These are phyloP conservation scores for Muntiacus muntjak DNA, from an alignment of 2,113 vertebrate species.

Conservation along the genomic window DNA sequence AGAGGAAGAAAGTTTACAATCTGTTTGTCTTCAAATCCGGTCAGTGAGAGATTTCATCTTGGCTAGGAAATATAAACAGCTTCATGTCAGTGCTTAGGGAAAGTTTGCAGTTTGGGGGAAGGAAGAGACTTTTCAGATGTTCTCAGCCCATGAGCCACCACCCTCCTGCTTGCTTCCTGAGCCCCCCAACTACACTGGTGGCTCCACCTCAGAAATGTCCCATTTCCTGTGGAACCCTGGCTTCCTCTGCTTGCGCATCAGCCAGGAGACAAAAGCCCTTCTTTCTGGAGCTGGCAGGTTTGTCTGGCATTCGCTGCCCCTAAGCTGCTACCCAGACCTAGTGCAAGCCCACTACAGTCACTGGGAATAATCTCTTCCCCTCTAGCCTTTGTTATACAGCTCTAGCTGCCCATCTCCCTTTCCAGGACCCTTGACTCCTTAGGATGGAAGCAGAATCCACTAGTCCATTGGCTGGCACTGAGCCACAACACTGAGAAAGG, in stretches of 20 bases:
- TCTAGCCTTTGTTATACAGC: background rate
- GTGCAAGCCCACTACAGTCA: background rate
- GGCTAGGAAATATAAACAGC: constrained; percentile 2
- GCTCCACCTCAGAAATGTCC: background rate
- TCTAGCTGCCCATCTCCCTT: background rate
- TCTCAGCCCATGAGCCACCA: background rate
- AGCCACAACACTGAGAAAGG: background rate
- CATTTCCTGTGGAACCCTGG: background rate
- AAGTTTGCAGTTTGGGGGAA: background rate
- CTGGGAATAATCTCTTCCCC: background rate
- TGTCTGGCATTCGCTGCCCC: background rate
- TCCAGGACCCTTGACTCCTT: background rate
- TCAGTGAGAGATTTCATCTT: background rate
- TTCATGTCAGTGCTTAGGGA: background rate
- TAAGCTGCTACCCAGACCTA: background rate
- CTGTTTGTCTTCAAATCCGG: background rate
- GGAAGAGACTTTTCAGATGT: background rate
- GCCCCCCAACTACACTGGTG: background rate
- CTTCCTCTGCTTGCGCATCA: background rate
- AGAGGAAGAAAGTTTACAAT: constrained; percentile 19
- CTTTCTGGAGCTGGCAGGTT: background rate
- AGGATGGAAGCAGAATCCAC: background rate
- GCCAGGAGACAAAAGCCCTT: background rate
- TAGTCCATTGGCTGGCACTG: too few relatives aligned
- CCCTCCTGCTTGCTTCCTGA: background rate